Base-by-base conservation (phyloP, 2,797 vertebrate genomes). In the Notoglanidium macrostoma region DNA sequence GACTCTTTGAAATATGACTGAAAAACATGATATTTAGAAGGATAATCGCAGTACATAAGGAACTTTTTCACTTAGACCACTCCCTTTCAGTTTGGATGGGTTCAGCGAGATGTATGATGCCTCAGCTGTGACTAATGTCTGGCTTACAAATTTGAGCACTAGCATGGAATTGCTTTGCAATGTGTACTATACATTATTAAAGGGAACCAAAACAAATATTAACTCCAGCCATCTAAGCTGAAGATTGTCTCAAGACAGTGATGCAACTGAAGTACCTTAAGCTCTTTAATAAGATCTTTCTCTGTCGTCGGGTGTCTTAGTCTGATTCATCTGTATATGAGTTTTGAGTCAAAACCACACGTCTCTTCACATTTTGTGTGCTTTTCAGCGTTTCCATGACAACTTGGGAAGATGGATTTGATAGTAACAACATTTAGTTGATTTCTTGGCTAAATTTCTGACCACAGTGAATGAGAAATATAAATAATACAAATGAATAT, bases 91-190 rank as follows among this genome's bases (percentile, higher is more conserved):
- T 46, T 70, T 67, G n/a, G 74, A 54, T 49, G 73, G 85, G 74
- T 83, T 87, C 85, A 84, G 85, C n/a, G 15, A 79, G 40, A 17
- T 44, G 67, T 86, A 85, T 87, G 63, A 89, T 84, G 87, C 81
- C 55, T 83, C 55, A 59, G 12, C 49, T 70, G 81, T 74, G 59
- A 83, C 15, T 89, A 92, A 0, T 51, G 44, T 61, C 67, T 89
- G 59, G 54, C 4, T 81, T 87, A 85, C 74, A 6, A 68, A 29
- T 51, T 65, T 77, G 9, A 51, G 44, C 44, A 49, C 26, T 49
- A 32, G 51, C 29, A 3, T 8, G 51, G 55, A 29, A 32, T 32
- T 5, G 15, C 74, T 55, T 55, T 32, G 49, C 74, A 55, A 15
- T 32, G n/a, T 19, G n/a, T 77, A 40, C 40, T 40, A 32, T 10